Evolutionary conservation across 2,888 invertebrate species (phyloP), one percentile per base, ranked within the genome.

Genomic region (Drosophila longiperda): DNA sequence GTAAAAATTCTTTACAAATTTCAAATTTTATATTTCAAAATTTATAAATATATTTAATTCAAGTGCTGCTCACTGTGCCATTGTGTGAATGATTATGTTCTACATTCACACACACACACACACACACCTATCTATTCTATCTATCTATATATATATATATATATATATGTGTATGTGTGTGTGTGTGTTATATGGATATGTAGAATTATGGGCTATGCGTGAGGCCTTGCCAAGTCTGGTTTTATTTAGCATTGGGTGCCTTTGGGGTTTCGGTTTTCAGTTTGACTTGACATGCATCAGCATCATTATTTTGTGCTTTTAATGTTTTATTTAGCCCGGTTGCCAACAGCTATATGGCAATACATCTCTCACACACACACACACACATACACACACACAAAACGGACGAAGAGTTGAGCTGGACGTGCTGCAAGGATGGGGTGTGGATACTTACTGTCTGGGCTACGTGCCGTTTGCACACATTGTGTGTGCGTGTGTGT

Each of bases 251-350:
- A 45, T 15, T 50, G 29, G 63, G 64, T 50, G 78, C 76, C 82
- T 80, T 86, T 83, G 86, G 84, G 86, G 80, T 76, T 84, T 83
- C 71, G 82, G 84, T 80, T 84, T 83, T 82, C 82, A 85, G 83
- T 85, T 85, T 83, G 84, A 78, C 84, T 86, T 84, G 84, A 86
- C 84, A 86, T 85, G 86, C 86, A 85, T 85, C 84, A 85, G 84
- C 84, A 85, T 85, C 86, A 85, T 85, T 85, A 85, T 85, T 86
- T 85, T 86, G 86, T 83, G 86, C 86, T 83, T 85, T 85, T 85
- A 85, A 85, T 85, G 86, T 85, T 85, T 86, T 85, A 85, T 85
- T 85, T 86, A 83, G 86, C 80, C 75, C 58, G 74, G 71, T 73
- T 86, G 83, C 86, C 84, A 80, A 75, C 86, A 80, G 83, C 76